These are phyloP conservation scores for Chrysomallon squamiferum DNA, from an alignment of 1,140 invertebrate genomes.

Conservation along the genomic window DNA sequence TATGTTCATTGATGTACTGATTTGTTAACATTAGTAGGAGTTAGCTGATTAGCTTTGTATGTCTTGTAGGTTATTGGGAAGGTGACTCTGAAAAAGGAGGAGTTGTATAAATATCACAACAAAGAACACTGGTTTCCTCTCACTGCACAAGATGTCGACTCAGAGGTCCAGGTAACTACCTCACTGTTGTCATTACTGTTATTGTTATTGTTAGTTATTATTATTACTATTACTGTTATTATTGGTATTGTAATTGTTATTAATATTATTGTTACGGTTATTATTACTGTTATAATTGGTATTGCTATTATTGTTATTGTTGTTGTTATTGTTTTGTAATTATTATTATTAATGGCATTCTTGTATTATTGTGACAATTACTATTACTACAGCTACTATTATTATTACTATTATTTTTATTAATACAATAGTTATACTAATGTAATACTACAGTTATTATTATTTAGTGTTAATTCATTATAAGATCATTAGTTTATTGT, in stretches of 20 bases:
- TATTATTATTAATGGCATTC: neutral
- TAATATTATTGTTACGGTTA: too few relatives aligned
- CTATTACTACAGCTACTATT: too few relatives aligned
- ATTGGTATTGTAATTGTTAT: neutral
- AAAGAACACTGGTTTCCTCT: constrained; percentile 93
- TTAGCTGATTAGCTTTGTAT: too few relatives aligned
- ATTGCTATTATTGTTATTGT: neutral
- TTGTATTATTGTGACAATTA: too few relatives aligned
- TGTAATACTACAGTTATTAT: too few relatives aligned
- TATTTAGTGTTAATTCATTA: too few relatives aligned
- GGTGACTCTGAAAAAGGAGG: constrained; percentile 85
- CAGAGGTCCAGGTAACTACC: constrained; percentile 80
- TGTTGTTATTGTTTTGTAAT: neutral
- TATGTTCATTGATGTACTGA: too few relatives aligned
- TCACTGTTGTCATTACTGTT: too few relatives aligned
- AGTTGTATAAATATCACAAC: constrained; percentile 83
- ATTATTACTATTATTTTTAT: too few relatives aligned
- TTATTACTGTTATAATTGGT: neutral
- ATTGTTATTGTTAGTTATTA: neutral
- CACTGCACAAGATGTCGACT: constrained; percentile 79
- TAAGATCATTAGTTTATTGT: too few relatives aligned
- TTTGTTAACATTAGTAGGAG: too few relatives aligned
- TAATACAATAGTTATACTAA: too few relatives aligned
- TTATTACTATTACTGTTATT: neutral
- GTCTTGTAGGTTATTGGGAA: constrained; percentile 75